Conservation (phyloP, 2,113 vertebrate species). For the Nymphicus hollandicus region DNA sequence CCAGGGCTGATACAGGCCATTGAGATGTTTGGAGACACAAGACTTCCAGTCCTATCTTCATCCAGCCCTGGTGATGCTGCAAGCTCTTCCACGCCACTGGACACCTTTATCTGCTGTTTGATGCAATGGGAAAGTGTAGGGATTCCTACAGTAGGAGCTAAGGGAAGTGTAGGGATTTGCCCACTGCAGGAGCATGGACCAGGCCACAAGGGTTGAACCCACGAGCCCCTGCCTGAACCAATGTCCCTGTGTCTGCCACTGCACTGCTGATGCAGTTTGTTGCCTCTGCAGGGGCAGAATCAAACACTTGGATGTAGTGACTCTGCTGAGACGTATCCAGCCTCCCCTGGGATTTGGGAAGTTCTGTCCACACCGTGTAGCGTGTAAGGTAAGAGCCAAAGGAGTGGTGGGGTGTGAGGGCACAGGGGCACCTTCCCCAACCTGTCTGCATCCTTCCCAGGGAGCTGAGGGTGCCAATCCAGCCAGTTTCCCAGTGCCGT, state of each 20-base stretch:
- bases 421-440: not conserved
- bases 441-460: not conserved
- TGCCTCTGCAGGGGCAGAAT: slow-evolving; percentile 85
- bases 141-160: not conserved
- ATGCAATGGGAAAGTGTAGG: not conserved
- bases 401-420: not conserved
- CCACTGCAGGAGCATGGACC: fast-evolving
- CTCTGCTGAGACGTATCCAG: slow-evolving; percentile 91
- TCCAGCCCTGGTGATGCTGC: not conserved
- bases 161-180: not conserved
- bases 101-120: not conserved
- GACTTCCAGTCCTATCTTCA: not conserved
- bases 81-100: not conserved
- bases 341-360: slow-evolving; percentile 97
- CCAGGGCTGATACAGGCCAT: not conserved
- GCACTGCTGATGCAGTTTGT: not conserved
- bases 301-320: slow-evolving; percentile 97
- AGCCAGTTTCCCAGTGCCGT: not conserved
- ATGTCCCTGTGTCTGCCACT: not conserved
- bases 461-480: not conserved
- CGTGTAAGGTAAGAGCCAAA: slow-evolving; percentile 84
- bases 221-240: not conserved
- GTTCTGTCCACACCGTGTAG: slow-evolving; percentile 96
- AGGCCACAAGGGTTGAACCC: not conserved
- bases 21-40: not conserved